These are phyloP conservation scores for Agrochola macilenta DNA, from an alignment of 2,888 invertebrate genomes.

Conservation along the genomic window DNA sequence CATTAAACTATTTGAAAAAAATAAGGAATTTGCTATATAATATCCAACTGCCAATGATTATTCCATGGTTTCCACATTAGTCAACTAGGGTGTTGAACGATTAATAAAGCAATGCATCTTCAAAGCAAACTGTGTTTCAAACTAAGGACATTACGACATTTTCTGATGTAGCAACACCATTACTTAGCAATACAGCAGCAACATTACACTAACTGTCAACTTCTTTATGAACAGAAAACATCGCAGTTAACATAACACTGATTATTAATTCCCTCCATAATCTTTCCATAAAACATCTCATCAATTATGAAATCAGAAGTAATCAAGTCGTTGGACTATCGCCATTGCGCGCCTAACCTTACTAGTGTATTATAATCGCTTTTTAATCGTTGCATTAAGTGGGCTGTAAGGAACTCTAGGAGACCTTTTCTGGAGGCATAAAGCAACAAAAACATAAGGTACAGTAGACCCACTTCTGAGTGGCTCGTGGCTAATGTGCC, in stretches of 20 bases:
- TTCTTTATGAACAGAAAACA: constrained; percentile 50
- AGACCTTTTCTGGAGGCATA: constrained; percentile 56
- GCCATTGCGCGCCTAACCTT: constrained; percentile 49
- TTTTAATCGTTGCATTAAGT: constrained; percentile 63
- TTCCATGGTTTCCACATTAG: neutral
- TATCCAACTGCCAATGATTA: neutral
- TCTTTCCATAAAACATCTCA: constrained; percentile 45
- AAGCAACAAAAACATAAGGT: constrained; percentile 17
- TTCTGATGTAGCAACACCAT: constrained; percentile 12
- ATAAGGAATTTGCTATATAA: neutral
- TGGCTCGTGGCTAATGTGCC: constrained; percentile 27
- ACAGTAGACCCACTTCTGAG: constrained; percentile 29
- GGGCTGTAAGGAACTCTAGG: constrained; percentile 38
- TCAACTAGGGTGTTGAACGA: neutral
- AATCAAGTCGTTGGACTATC: constrained; percentile 42
- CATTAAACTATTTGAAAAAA: neutral
- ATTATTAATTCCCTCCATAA: constrained; percentile 44
- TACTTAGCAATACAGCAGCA: neutral
- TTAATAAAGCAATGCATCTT: constrained; percentile 31
- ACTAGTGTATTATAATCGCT: constrained; percentile 60
- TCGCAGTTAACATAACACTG: constrained; percentile 45
- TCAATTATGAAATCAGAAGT: constrained; percentile 60
- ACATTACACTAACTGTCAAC: constrained; percentile 31
- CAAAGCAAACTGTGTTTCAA: neutral
- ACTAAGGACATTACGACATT: constrained; percentile 32